Conservation (phyloP, 2,797 vertebrate genomes). For the Alcedo atthis region DNA sequence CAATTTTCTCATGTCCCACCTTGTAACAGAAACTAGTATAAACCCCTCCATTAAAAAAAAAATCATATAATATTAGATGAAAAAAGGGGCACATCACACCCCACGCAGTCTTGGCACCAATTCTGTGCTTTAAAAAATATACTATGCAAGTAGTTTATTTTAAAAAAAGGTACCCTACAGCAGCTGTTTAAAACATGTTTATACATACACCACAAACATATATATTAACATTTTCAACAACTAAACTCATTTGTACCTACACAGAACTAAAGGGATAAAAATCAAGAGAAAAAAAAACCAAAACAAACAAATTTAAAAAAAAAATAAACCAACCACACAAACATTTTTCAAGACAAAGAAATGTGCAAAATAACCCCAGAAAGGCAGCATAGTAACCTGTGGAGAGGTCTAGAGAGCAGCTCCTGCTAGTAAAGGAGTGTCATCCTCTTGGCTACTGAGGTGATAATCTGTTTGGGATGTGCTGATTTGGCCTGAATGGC, state of each 20-base stretch:
- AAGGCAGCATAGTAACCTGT: constrained; percentile 62
- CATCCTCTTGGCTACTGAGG: constrained; percentile 58
- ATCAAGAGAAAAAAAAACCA: not conserved
- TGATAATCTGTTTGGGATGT: constrained; percentile 61
- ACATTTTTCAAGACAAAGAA: constrained; percentile 60
- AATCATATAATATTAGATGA: constrained; percentile 25
- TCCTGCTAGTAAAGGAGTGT: constrained; percentile 51
- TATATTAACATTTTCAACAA: constrained; percentile 84
- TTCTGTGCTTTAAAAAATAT: constrained; percentile 80
- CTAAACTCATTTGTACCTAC: constrained; percentile 83
- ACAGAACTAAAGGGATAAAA: constrained; percentile 70
- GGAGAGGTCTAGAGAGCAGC: constrained; percentile 35
- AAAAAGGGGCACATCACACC: constrained; percentile 48
- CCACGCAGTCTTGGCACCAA: constrained; percentile 77
- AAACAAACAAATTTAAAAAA: not conserved
- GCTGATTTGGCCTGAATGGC: constrained; percentile 55
- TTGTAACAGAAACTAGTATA: constrained; percentile 46
- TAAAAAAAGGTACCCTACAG: constrained; percentile 79
- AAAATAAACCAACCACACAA: constrained; percentile 8
- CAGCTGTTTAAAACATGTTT: constrained; percentile 81
- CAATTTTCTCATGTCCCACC: constrained; percentile 39
- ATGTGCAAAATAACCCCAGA: constrained; percentile 73
- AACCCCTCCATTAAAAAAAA: not conserved
- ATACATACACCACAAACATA: constrained; percentile 78
- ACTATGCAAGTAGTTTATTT: constrained; percentile 74